These are phyloP conservation scores for Notodonta dromedarius DNA, from an alignment of 2,888 invertebrate genomes.

Conservation along the genomic window DNA sequence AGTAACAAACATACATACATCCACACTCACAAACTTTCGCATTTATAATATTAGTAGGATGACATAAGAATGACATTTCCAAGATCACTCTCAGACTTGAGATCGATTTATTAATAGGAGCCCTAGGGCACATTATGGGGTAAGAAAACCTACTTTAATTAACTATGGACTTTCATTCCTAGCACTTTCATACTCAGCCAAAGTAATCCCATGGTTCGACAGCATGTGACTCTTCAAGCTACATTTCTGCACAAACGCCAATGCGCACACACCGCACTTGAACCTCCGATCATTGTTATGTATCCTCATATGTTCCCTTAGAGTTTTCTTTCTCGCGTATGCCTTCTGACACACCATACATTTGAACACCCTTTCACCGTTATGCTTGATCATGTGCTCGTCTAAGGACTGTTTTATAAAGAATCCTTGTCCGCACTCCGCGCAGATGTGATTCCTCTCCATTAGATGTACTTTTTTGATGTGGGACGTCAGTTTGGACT, in stretches of 20 bases:
- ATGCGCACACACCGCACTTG: slow-evolving; percentile 65
- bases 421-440: slow-evolving; percentile 70
- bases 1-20: too few relatives aligned
- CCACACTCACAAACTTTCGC: too few relatives aligned
- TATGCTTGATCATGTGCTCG: slow-evolving; percentile 75
- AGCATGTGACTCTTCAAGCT: slow-evolving; percentile 75
- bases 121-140: too few relatives aligned
- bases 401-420: slow-evolving; percentile 72
- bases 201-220: slow-evolving; percentile 68
- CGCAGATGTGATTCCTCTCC: slow-evolving; percentile 73
- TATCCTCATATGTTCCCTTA: slow-evolving; percentile 74
- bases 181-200: slow-evolving; percentile 60
- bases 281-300: slow-evolving; percentile 75
- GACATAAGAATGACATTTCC: too few relatives aligned
- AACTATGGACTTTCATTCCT: slow-evolving; percentile 12
- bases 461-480: slow-evolving; percentile 75
- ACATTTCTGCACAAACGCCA: slow-evolving; percentile 74
- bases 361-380: slow-evolving; percentile 68
- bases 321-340: slow-evolving; percentile 72
- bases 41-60: too few relatives aligned
- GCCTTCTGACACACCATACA: slow-evolving; percentile 69
- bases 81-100: too few relatives aligned
- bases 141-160: too few relatives aligned
- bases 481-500: slow-evolving; percentile 70
- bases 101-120: too few relatives aligned